Conservation (phyloP, 2,113 vertebrate genomes). For the Nibea coibor region DNA sequence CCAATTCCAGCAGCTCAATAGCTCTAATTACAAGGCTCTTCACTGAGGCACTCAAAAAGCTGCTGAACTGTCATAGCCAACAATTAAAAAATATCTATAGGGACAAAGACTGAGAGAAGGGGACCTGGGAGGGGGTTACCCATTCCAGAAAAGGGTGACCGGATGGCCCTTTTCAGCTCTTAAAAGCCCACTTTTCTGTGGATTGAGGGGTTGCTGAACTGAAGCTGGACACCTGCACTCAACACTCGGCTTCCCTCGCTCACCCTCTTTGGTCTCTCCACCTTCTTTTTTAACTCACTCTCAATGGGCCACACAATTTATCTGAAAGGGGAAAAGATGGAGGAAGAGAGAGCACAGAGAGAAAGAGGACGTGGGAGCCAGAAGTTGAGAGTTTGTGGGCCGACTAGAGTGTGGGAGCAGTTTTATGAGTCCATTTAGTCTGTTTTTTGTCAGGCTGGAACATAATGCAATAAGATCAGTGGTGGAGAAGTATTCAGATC, state of each 20-base stretch:
- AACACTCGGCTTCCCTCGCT: constrained; percentile 30
- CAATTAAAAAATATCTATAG: constrained; percentile 83
- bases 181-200: constrained; percentile 48
- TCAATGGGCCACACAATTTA: constrained; percentile 58
- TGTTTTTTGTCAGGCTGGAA: not conserved
- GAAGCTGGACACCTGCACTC: constrained; percentile 73
- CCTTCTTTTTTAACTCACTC: constrained; percentile 32
- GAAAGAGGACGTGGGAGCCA: constrained; percentile 34
- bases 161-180: constrained; percentile 68
- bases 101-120: constrained; percentile 62
- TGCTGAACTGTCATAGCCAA: constrained; percentile 86
- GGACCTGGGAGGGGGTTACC: constrained; percentile 26
- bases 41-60: constrained; percentile 83
- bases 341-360: constrained; percentile 28
- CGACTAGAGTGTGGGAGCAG: constrained; percentile 6
- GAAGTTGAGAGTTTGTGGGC: constrained; percentile 30
- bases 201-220: constrained; percentile 44
- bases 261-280: constrained; percentile 40
- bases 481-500: not conserved
- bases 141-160: constrained; percentile 47
- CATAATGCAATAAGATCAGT: not conserved
- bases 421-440: constrained; percentile 2
- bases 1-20: constrained; percentile 91
- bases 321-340: constrained; percentile 50
- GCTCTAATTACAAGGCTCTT: constrained; percentile 93